A percentile compares a stretch with the other conserved stretches of the same genome.
Conservation (phyloP, 2,888 invertebrate species). For the Isotomurus palustris region DNA sequence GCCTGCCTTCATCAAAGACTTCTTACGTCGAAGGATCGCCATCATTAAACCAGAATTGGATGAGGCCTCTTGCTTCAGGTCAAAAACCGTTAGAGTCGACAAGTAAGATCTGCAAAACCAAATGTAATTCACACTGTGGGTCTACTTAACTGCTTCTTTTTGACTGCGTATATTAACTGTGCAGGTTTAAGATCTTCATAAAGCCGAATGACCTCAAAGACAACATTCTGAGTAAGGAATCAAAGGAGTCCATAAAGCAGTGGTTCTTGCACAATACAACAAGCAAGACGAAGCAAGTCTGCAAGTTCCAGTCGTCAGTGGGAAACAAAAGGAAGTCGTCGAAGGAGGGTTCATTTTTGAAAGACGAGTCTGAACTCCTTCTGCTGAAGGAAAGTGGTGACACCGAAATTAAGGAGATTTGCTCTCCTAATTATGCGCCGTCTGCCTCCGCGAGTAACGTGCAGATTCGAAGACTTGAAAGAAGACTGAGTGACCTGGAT, state of each 20-base stretch:
- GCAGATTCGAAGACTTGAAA: conserved; percentile 16
- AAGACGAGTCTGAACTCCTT: not conserved
- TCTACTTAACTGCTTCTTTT: too few relatives aligned
- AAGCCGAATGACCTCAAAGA: conserved; percentile 20
- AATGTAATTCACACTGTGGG: not conserved
- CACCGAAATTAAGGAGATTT: not conserved
- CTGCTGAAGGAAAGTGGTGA: not conserved
- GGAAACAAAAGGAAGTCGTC: not conserved
- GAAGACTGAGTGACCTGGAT: conserved; percentile 29
- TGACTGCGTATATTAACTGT: too few relatives aligned
- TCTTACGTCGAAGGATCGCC: conserved; percentile 21
- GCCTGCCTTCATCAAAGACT: conserved; percentile 16
- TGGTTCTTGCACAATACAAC: conserved; percentile 11
- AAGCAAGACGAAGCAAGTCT: not conserved
- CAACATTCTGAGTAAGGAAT: conserved; percentile 25
- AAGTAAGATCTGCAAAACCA: not conserved
- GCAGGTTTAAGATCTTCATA: conserved; percentile 15
- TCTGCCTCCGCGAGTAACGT: not conserved
- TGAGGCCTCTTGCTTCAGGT: not conserved
- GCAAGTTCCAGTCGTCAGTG: conserved; percentile 8
- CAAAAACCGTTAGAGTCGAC: not conserved
- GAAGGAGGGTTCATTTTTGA: too few relatives aligned
- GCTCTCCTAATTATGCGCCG: too few relatives aligned
- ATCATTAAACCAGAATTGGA: conserved; percentile 11
- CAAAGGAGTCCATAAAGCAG: conserved; percentile 27